Conservation (phyloP, 2,888 invertebrate species). For the Corbicula japonica region DNA sequence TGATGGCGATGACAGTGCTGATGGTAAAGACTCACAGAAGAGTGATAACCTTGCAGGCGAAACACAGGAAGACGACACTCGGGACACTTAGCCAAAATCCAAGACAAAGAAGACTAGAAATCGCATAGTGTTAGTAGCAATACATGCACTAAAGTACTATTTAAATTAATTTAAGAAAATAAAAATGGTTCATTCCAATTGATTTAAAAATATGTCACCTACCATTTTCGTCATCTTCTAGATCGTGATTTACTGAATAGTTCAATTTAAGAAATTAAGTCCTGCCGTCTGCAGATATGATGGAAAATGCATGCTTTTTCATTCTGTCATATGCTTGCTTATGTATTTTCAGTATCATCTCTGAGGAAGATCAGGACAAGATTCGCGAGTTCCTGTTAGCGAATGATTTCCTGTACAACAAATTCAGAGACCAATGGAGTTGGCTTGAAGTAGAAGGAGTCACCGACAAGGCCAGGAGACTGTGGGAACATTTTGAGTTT, state of each 20-base stretch:
- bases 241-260: slow-evolving; percentile 14
- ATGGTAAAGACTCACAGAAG: slow-evolving; percentile 1
- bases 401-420: no score
- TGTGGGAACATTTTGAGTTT: no score
- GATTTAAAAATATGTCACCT: no score
- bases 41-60: slow-evolving; percentile 3
- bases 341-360: no score
- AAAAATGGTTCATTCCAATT: no score
- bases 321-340: no score
- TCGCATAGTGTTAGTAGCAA: slow-evolving; percentile 4
- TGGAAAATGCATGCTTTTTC: slow-evolving; percentile 10
- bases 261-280: slow-evolving; percentile 12
- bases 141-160: background rate
- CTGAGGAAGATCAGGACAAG: no score
- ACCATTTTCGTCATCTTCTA: slow-evolving; percentile 10
- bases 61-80: background rate
- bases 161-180: no score
- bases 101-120: background rate
- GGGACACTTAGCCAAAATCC: background rate
- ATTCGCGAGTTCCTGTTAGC: no score
- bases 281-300: slow-evolving; percentile 4
- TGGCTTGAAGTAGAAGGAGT: no score
- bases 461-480: no score
- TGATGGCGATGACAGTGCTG: slow-evolving; percentile 4
- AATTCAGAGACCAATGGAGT: no score